Evolutionary conservation across 2,888 invertebrate genomes (phyloP).

Genomic region (Zhuqinia jingwanae): DNA sequence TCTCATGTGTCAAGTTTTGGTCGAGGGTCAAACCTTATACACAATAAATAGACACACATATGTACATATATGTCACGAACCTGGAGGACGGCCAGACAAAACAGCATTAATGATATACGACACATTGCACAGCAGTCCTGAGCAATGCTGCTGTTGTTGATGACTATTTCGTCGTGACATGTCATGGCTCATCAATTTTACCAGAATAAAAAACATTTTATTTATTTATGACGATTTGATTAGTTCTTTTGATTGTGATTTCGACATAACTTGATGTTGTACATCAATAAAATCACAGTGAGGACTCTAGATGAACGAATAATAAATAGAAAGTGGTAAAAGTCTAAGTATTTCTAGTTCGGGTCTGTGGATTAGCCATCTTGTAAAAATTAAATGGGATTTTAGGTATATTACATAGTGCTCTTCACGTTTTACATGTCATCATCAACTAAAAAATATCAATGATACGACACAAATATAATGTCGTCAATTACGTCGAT

Average conservation of each 20-base stretch:
- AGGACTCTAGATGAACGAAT: background rate
- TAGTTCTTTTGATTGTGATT: conserved; percentile 32
- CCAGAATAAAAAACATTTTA: conserved; percentile 29
- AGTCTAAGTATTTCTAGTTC: background rate
- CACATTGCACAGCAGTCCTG: too few relatives aligned
- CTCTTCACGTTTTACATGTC: too few relatives aligned
- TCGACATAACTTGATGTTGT: conserved; percentile 28
- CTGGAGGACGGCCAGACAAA: too few relatives aligned
- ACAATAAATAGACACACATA: too few relatives aligned
- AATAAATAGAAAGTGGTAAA: conserved; percentile 45
- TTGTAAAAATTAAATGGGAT: too few relatives aligned
- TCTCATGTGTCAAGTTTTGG: too few relatives aligned
- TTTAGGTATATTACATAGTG: too few relatives aligned
- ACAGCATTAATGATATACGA: too few relatives aligned
- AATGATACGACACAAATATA: too few relatives aligned
- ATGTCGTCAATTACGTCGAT: background rate
- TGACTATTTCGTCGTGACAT: conserved; percentile 54
- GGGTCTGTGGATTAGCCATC: background rate
- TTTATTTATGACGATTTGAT: conserved; percentile 56
- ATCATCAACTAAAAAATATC: too few relatives aligned
- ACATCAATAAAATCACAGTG: background rate
- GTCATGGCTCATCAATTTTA: conserved; percentile 63
- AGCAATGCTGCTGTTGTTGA: conserved; percentile 1
- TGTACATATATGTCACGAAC: too few relatives aligned
- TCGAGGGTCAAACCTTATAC: too few relatives aligned